Base-by-base conservation (phyloP, 2,888 invertebrate species). In the Epinotia brunnichana region DNA sequence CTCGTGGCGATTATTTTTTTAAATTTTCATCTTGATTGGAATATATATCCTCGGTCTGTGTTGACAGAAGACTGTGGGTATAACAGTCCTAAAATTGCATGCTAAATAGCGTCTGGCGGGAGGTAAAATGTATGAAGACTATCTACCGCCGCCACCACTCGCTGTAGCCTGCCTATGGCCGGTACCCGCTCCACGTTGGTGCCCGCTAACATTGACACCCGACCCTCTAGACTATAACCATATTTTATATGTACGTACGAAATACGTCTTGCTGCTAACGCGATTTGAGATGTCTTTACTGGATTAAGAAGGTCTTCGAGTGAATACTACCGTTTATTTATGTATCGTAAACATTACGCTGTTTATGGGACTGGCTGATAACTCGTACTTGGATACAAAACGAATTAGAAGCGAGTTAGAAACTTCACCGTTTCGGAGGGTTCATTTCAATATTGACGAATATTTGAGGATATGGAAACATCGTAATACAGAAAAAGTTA, bases 201-300 rank as follows among this genome's bases (percentile, higher is more conserved):
- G 13, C 19, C 41, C 67, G 72, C 72, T 17, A 3, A 13, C 9
- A 24, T 2, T 62, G 56, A 17, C 3, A 9, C 67, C 67, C 44
- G 3, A 35, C 66, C 9, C n/a, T 74, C 74, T 75, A 74, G 76
- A 77, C 76, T 75, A 74, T 61, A 76, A 76, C 77, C 74, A 79
- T 83, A 82, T 81, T 81, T 83, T 80, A 83, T 80, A 81, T 82
- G 79, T 79, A n/a, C n/a, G 79, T 80, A 78, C 79, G 77, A 75
- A 82, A 82, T 81, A 80, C 80, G 80, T 80, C 77, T 78, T 73
- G 70, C 77, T 74, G 74, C 76, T 83, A 83, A 84, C 81, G 77
- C 80, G 80, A 82, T 84, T 85, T 82, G 77, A 77, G 74, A 80
- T 75, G 78, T 80, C 80, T 82, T 81, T 79, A 81, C 78, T 73